phyloP scores from a whole-genome alignment of 2,113 vertebrate species.

The Bambusicola thoracicus region DNA sequence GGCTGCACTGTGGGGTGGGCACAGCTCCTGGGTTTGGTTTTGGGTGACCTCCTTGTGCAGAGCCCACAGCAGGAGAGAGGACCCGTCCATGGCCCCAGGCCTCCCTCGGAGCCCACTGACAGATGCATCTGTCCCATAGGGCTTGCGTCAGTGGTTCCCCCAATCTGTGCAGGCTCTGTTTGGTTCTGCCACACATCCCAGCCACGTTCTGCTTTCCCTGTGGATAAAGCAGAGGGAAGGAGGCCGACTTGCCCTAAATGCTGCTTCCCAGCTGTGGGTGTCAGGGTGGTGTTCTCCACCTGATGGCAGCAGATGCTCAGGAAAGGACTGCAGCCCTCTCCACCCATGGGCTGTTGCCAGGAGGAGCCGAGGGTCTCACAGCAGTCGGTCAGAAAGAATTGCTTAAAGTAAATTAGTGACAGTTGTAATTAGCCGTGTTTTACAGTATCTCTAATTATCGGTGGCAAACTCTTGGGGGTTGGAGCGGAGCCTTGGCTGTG shows the following conservation, averaged over 20 bases:
- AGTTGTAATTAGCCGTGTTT: neutral
- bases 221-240: neutral
- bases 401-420: neutral
- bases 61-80: too few relatives aligned
- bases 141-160: neutral
- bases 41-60: too few relatives aligned
- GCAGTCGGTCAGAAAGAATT: neutral
- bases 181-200: neutral
- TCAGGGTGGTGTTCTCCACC: neutral
- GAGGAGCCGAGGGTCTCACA: accelerated
- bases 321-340: accelerated
- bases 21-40: neutral
- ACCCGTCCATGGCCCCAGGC: neutral
- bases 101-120: neutral
- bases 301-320: slow-evolving; percentile 46
- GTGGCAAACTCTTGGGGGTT: neutral
- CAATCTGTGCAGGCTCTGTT: neutral
- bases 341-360: accelerated
- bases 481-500: neutral
- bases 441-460: neutral
- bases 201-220: neutral
- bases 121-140: neutral
- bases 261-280: neutral
- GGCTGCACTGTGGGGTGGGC: neutral
- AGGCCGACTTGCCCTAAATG: neutral